Conservation (phyloP, 92 coral and sea anemone species). For the Nematostella vectensis region DNA sequence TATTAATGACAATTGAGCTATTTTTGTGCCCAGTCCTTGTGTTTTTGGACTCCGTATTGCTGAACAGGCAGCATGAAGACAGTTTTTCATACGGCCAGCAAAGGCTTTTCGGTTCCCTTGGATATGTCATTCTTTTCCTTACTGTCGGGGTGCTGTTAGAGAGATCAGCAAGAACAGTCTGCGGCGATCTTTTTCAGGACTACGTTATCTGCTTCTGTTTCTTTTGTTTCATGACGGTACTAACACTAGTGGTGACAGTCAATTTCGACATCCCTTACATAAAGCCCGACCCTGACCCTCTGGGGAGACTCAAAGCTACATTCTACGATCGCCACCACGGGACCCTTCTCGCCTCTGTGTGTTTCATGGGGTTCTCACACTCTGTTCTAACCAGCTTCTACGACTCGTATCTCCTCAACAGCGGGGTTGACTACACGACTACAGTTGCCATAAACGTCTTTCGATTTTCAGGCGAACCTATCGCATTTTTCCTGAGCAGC, state of each 20-base stretch:
- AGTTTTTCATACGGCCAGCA: slow-evolving; percentile 71
- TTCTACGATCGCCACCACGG: slow-evolving; percentile 67
- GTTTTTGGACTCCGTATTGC: slow-evolving; percentile 57
- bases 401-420: slow-evolving; percentile 41
- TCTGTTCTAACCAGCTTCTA: slow-evolving; percentile 55
- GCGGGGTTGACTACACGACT: slow-evolving; percentile 39
- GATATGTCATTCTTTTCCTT: slow-evolving; percentile 53
- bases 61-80: slow-evolving; percentile 63
- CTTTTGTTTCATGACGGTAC: slow-evolving; percentile 61
- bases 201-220: slow-evolving; percentile 78
- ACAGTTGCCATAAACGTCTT: slow-evolving; percentile 53
- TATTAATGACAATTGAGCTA: slow-evolving; percentile 40
- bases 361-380: slow-evolving; percentile 78
- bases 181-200: slow-evolving; percentile 77
- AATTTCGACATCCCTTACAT: slow-evolving; percentile 54
- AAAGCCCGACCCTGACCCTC: slow-evolving; percentile 20
- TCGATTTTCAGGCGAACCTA: slow-evolving; percentile 73
- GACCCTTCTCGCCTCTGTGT: slow-evolving; percentile 40
- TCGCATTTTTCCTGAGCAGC: slow-evolving; percentile 72
- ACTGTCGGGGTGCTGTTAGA: slow-evolving; percentile 67
- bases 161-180: slow-evolving; percentile 67
- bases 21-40: slow-evolving; percentile 57
- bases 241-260: slow-evolving; percentile 56
- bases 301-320: slow-evolving; percentile 43
- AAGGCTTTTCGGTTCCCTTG: slow-evolving; percentile 83